Conservation (phyloP, 2,888 invertebrate genomes). For the Erpobdella octoculata region DNA sequence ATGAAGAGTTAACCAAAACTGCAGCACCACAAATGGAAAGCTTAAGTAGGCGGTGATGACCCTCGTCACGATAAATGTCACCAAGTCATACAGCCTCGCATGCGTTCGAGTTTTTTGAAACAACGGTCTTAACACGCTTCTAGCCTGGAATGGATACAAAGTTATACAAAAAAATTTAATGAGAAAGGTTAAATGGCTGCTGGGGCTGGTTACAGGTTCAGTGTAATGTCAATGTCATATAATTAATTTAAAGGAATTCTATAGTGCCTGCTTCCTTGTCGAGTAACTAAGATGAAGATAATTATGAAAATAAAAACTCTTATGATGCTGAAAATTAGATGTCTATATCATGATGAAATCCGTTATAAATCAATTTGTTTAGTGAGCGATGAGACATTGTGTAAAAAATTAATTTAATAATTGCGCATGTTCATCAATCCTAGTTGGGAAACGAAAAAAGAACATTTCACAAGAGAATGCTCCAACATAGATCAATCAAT, state of each 20-base stretch:
- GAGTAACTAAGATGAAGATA: too few relatives aligned
- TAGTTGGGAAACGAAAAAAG: conserved; percentile 1
- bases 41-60: conserved; percentile 79
- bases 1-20: conserved; percentile 68
- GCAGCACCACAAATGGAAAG: conserved; percentile 82
- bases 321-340: too few relatives aligned
- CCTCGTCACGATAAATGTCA: conserved; percentile 74
- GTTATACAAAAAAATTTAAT: background rate
- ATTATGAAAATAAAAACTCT: too few relatives aligned
- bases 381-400: too few relatives aligned
- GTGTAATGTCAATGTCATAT: background rate
- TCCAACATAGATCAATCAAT: background rate
- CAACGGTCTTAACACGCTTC: conserved; percentile 69
- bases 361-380: too few relatives aligned
- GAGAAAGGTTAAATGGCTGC: too few relatives aligned
- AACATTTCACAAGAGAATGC: background rate
- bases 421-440: too few relatives aligned
- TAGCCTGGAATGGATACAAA: conserved; percentile 61
- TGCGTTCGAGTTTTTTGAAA: conserved; percentile 56
- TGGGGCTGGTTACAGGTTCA: too few relatives aligned
- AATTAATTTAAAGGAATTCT: too few relatives aligned
- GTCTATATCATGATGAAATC: too few relatives aligned
- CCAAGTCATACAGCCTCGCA: conserved; percentile 64
- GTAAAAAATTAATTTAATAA: too few relatives aligned
- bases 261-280: too few relatives aligned